Evolutionary conservation across 2,797 vertebrate genomes (phyloP), one percentile per base, ranked within the genome.

Genomic region (Nyctibius grandis): DNA sequence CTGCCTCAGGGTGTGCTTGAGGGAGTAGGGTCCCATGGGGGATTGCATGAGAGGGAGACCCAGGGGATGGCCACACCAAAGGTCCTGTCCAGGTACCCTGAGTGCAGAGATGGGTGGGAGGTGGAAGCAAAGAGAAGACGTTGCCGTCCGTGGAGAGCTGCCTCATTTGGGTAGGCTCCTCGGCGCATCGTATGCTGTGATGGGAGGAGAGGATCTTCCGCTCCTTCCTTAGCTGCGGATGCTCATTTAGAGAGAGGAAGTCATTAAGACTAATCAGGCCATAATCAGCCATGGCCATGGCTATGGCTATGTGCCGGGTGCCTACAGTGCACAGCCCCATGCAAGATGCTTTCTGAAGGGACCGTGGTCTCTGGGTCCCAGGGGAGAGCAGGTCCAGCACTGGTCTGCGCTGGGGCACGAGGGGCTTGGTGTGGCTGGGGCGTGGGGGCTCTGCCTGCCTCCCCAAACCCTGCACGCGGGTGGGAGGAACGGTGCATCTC

Each of bases 201-300:
- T 56, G 64, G 22, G 60, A 91, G 74, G 45, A 96, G 84, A 83
- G 91, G 56, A 88, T 72, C 96, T 96, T 89, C 89, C 15, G 29
- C 68, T 95, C 64, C 85, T 91, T 92, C 72, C 76, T 56, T 84
- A 65, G 40, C 89, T 92, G 36, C 50, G 25, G 85, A 72, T 87
- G 91, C 61, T 96, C 78, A 44, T 91, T 89, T 87, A 85, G 64
- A 91, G 77, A 59, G 82, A 85, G 91, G 93, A 96, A 95, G 81
- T 95, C 73, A 91, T 97, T 96, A 96, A 91, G 92, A 83, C 89
- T 94, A 94, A 94, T 91, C 75, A 72, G 87, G 89, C 77, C 20
- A 15, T 74, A 88, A 96, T 95, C 91, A 87, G 77, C 38, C 11
- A 4, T 4, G 28, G 53, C 77, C 3, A 0, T 29, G 82, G 45